Evolutionary conservation across 1,140 invertebrate species (phyloP).

Genomic region (Leguminivora glycinivorella): DNA sequence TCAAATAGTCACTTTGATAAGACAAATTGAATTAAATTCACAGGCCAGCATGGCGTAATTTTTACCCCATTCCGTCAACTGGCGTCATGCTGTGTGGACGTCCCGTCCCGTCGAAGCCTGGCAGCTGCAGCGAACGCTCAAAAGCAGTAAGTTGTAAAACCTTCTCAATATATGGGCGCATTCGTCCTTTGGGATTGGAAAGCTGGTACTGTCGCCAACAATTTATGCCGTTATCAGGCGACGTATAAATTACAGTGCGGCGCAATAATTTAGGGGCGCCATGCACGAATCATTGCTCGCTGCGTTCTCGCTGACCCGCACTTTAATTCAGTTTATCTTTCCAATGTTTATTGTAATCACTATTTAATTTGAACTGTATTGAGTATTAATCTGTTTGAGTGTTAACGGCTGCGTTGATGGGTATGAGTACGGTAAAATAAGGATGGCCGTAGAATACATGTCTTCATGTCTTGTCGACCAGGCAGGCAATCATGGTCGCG

Average conservation of each 20-base stretch:
- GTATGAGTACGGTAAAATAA: conserved; percentile 51
- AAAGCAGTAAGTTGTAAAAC: neutral
- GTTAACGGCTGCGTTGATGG: neutral
- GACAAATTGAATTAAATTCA: neutral
- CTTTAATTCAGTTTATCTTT: conserved; percentile 73
- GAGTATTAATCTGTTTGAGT: neutral
- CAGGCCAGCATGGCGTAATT: conserved; percentile 38
- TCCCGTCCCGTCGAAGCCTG: conserved; percentile 52
- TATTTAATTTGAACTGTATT: conserved; percentile 45
- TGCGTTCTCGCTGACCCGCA: conserved; percentile 54
- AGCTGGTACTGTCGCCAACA: conserved; percentile 57
- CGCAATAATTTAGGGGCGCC: conserved; percentile 75
- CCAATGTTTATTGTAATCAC: conserved; percentile 59
- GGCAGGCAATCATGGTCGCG: too few relatives aligned
- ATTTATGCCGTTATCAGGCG: conserved; percentile 75
- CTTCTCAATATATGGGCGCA: neutral
- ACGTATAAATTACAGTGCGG: conserved; percentile 72
- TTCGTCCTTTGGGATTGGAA: neutral
- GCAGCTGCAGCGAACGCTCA: conserved; percentile 38
- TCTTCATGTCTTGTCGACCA: too few relatives aligned
- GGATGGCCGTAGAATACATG: conserved; percentile 49
- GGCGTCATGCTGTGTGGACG: conserved; percentile 66
- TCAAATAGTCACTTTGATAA: neutral
- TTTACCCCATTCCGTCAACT: conserved; percentile 58
- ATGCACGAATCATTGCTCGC: conserved; percentile 76